Percentiles rank a stretch among this genome's conserved stretches.
Evolutionary conservation across 1,140 invertebrate genomes (phyloP).

Genomic region (Drosophila orena): DNA sequence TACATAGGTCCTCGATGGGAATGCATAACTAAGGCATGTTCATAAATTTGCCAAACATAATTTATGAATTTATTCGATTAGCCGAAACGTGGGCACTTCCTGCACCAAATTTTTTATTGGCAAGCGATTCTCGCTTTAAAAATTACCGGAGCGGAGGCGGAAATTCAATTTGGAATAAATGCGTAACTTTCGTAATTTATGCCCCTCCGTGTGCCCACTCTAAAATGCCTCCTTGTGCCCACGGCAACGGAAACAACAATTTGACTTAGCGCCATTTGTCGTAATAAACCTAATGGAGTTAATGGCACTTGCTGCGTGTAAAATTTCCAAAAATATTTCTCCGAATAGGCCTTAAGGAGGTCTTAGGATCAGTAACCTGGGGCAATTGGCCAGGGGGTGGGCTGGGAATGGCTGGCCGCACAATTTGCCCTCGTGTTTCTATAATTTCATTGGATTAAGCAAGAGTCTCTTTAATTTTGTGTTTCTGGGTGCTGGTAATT

Average conservation of each 20-base stretch:
- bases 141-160: constrained; percentile 41
- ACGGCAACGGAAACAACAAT: constrained; percentile 63
- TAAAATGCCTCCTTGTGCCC: constrained; percentile 1
- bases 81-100: constrained; percentile 43
- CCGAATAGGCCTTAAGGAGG: constrained; percentile 34
- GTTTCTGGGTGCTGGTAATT: constrained; percentile 54
- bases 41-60: constrained; percentile 15
- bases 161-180: constrained; percentile 72
- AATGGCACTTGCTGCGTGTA: constrained; percentile 52
- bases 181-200: constrained; percentile 68
- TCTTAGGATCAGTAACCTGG: background rate
- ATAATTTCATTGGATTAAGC: constrained; percentile 58
- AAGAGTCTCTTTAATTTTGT: constrained; percentile 34
- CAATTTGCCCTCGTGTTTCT: constrained; percentile 53
- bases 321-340: constrained; percentile 63
- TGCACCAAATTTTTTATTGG: constrained; percentile 33
- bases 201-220: constrained; percentile 32
- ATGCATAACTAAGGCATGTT: constrained; percentile 33
- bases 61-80: constrained; percentile 41
- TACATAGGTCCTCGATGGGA: constrained; percentile 2
- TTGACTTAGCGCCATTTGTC: constrained; percentile 63
- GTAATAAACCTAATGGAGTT: constrained; percentile 74
- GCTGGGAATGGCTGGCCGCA: constrained; percentile 4
- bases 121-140: constrained; percentile 30
- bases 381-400: constrained; percentile 1